phyloP scores from a whole-genome alignment of 2,797 vertebrate genomes.

The Centroberyx gerrardi region DNA sequence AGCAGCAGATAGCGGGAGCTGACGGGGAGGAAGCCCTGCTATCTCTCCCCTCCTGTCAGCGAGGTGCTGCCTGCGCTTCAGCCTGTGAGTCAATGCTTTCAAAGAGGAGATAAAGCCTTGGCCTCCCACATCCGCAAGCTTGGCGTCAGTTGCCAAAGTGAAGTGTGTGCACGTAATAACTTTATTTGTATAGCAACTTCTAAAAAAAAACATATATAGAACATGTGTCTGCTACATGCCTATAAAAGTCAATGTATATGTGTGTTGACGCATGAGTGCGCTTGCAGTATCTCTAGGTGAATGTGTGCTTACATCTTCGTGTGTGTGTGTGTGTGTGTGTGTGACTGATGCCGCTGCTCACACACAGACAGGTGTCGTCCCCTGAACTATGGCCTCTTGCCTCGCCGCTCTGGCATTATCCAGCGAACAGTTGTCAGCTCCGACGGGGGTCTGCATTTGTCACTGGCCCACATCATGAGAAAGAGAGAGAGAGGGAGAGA shows the following conservation, averaged over 20 bases:
- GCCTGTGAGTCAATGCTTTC: constrained; percentile 60
- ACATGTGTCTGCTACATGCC: background rate
- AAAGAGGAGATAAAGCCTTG: constrained; percentile 63
- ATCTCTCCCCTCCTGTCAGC: constrained; percentile 63
- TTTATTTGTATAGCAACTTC: too few relatives aligned
- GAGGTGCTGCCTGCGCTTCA: constrained; percentile 45
- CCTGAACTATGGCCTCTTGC: constrained; percentile 63
- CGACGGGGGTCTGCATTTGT: constrained; percentile 76
- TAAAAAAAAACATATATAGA: too few relatives aligned
- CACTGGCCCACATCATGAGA: constrained; percentile 64
- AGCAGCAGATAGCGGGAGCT: constrained; percentile 43
- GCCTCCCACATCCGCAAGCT: constrained; percentile 31
- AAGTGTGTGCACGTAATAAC: constrained; percentile 7
- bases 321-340: constrained; percentile 5
- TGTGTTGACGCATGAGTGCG: constrained; percentile 24
- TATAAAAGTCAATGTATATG: background rate
- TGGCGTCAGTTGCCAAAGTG: constrained; percentile 22
- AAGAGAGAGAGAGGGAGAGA: constrained; percentile 9
- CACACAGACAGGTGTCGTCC: constrained; percentile 55
- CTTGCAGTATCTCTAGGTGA: background rate
- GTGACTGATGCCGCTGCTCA: constrained; percentile 41
- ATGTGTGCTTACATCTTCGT: background rate
- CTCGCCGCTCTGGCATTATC: constrained; percentile 70
- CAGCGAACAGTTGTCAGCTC: constrained; percentile 81
- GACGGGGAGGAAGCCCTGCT: constrained; percentile 41